These are phyloP conservation scores for Acanthurus leucopareius DNA, from an alignment of 2,797 vertebrate species.

Conservation along the genomic window DNA sequence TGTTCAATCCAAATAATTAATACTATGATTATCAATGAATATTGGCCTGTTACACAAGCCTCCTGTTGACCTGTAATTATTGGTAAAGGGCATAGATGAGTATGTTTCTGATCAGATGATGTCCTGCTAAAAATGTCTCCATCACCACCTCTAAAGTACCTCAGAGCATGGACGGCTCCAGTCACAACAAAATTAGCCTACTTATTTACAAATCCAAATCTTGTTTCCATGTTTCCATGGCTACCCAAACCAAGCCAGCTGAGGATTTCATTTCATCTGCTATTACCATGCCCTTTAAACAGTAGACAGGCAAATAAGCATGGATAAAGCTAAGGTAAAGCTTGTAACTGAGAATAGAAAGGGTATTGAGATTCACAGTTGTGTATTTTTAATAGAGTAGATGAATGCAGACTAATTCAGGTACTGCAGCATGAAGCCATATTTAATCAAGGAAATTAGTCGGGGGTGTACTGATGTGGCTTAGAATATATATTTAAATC, in stretches of 20 bases:
- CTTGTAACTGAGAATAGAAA: background rate
- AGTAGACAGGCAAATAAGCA: conserved; percentile 8
- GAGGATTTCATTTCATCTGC: conserved; percentile 11
- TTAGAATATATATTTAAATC: background rate
- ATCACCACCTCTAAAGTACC: conserved; percentile 53
- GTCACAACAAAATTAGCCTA: conserved; percentile 53
- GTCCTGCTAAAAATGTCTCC: conserved; percentile 45
- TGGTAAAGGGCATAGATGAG: conserved; percentile 24
- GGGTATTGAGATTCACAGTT: background rate
- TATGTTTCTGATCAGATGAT: conserved; percentile 54
- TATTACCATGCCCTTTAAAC: conserved; percentile 1
- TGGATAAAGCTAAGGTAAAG: conserved; percentile 6
- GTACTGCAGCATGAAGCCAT: background rate
- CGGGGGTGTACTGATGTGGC: background rate
- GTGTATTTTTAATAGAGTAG: background rate
- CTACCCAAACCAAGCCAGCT: conserved; percentile 19
- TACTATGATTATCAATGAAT: conserved; percentile 2
- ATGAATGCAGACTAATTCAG: background rate
- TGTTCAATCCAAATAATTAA: background rate
- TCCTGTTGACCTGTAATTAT: conserved; percentile 13
- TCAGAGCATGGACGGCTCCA: conserved; percentile 28
- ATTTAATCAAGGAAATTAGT: conserved; percentile 12
- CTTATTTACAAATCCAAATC: conserved; percentile 37
- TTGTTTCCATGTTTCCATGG: conserved; percentile 51
- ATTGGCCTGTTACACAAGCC: background rate